A percentile compares a stretch with the other conserved stretches of the same genome.
Evolutionary conservation across 2,113 vertebrate genomes (phyloP).

Genomic region (Zingel zingel): DNA sequence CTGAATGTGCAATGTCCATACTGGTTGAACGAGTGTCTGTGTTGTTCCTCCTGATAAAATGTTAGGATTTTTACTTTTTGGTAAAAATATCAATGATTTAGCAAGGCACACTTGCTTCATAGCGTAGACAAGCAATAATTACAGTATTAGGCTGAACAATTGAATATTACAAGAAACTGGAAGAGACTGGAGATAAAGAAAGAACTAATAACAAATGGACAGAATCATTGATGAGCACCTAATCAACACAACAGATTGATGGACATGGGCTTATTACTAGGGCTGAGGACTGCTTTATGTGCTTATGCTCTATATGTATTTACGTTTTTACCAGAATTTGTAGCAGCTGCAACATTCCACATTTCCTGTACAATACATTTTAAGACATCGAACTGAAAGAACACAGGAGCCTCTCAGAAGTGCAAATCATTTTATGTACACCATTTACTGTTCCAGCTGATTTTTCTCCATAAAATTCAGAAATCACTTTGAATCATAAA

Average conservation of each 20-base stretch:
- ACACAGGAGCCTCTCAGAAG: constrained; percentile 21
- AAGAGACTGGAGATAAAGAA: constrained; percentile 18
- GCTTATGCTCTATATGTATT: constrained; percentile 50
- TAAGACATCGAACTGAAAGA: constrained; percentile 3
- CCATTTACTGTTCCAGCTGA: not conserved
- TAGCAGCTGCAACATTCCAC: constrained; percentile 62
- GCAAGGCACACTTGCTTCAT: constrained; percentile 74
- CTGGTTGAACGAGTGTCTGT: constrained; percentile 27
- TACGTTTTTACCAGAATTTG: constrained; percentile 63
- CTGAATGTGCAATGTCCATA: constrained; percentile 3
- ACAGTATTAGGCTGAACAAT: constrained; percentile 56
- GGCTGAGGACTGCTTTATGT: constrained; percentile 44
- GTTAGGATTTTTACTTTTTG: constrained; percentile 70
- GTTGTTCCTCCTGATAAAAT: constrained; percentile 52
- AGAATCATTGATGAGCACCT: constrained; percentile 23
- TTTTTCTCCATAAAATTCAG: constrained; percentile 35
- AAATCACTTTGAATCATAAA: constrained; percentile 12
- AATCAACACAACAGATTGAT: constrained; percentile 25
- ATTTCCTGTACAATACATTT: constrained; percentile 27
- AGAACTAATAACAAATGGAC: constrained; percentile 1
- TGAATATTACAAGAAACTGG: constrained; percentile 26
- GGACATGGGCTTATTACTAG: constrained; percentile 23
- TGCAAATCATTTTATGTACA: not conserved
- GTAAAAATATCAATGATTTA: constrained; percentile 57
- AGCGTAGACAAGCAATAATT: constrained; percentile 84